A percentile compares a stretch with the other conserved stretches of the same genome.
phyloP scores from a whole-genome alignment of 2,797 vertebrate species.

The Oreochromis mossambicus region DNA sequence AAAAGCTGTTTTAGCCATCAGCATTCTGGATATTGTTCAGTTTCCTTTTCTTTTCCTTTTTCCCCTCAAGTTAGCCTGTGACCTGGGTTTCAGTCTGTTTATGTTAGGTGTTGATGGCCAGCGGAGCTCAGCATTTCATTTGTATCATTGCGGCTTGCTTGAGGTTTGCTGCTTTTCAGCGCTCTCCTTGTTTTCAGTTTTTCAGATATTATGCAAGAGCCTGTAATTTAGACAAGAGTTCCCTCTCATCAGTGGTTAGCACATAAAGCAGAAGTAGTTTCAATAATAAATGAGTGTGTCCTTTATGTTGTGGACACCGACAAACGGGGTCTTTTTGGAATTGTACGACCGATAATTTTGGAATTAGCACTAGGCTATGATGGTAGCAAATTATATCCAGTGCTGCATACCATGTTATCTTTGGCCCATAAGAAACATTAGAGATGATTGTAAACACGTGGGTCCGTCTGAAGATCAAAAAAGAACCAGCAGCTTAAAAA shows the following conservation, averaged over 20 bases:
- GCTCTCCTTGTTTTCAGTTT: not conserved
- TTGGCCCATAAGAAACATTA: not conserved
- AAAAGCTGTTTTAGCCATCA: not conserved
- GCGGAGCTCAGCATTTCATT: not conserved
- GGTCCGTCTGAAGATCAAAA: not conserved
- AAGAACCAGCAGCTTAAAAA: not conserved
- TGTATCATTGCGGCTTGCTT: not conserved
- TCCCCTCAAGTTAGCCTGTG: not conserved
- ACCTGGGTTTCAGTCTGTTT: not conserved
- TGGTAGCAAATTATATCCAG: not conserved
- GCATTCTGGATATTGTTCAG: not conserved
- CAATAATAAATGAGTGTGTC: not conserved
- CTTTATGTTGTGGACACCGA: not conserved
- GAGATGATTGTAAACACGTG: not conserved
- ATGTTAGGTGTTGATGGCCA: not conserved
- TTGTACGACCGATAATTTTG: not conserved
- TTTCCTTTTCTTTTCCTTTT: not conserved
- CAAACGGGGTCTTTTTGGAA: not conserved
- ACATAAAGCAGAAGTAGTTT: not conserved
- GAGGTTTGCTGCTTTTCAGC: not conserved
- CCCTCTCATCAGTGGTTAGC: not conserved
- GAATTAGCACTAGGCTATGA: not conserved
- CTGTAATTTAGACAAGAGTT: not conserved
- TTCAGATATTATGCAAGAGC: not conserved
- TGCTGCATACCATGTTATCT: not conserved